Conservation (phyloP, 2,113 vertebrate genomes). For the Anolis carolinensis region DNA sequence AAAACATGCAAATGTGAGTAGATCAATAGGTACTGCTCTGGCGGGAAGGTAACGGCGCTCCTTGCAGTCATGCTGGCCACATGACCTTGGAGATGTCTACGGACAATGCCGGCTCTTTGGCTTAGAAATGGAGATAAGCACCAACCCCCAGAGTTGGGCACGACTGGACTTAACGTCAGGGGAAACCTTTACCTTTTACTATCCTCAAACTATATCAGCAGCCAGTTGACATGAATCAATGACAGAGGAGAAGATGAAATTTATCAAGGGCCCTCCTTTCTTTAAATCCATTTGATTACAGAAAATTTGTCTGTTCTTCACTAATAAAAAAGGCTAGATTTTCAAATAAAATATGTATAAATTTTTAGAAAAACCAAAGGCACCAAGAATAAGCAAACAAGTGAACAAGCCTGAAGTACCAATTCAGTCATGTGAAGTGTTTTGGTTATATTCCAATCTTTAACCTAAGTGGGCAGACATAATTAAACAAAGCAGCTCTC, state of each 20-base stretch:
- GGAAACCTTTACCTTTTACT: too few relatives aligned
- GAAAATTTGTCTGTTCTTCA: not conserved
- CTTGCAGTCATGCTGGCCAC: too few relatives aligned
- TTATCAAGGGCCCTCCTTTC: not conserved
- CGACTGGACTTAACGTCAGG: too few relatives aligned
- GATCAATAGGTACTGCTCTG: too few relatives aligned
- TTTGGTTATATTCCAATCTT: not conserved
- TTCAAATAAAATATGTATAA: not conserved
- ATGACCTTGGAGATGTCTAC: too few relatives aligned
- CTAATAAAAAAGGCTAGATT: not conserved
- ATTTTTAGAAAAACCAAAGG: not conserved
- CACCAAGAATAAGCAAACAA: not conserved
- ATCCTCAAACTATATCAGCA: not conserved
- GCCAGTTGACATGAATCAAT: not conserved
- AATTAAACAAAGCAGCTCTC: not conserved
- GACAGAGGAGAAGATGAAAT: not conserved
- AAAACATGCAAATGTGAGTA: too few relatives aligned
- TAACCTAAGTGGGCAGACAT: not conserved
- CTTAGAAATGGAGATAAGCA: too few relatives aligned
- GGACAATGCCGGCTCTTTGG: too few relatives aligned
- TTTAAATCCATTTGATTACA: not conserved
- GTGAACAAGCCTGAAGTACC: not conserved
- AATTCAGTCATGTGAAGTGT: not conserved
- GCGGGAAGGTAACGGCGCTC: too few relatives aligned
- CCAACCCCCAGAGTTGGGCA: too few relatives aligned